Base-by-base conservation (phyloP, 2,888 invertebrate species). In the Mongoloraphidia duomilia region DNA sequence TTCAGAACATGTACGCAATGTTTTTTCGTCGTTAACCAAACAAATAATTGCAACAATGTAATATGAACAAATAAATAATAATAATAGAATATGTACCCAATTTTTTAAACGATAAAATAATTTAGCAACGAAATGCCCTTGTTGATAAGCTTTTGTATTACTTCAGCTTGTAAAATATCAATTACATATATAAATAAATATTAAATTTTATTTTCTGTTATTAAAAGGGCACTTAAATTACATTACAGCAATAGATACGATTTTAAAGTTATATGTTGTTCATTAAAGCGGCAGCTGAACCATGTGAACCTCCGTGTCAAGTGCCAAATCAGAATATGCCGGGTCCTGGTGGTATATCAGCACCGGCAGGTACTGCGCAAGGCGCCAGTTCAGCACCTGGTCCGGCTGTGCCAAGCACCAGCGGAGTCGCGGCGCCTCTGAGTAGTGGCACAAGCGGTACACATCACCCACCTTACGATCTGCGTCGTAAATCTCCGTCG, bases 391-490 rank as follows among this genome's bases (percentile, higher is more conserved):
- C 48, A 17, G 38, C 42, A 63, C 73, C 61, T 66, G 62, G 60
- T 50, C 70, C 61, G 65, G 74, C 76, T 46, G 73, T 61, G 64
- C 72, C 58, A 55, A 59, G 62, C 59, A n/a, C 61, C 61, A 35
- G 53, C 56, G 49, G 70, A 71, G 42, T 70, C 69, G 56, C 69
- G 67, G 61, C 51, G 62, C 60, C 44, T 73, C 74, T 42, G 73
- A 38, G 75, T 50, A 70, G 73, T 54, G 74, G 75, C 55, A 70
- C 72, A 60, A 74, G 76, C 58, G 64, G 68, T 55, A 71, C 61
- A 56, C 90, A 91, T 68, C 89, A 89, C 66, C 87, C 90, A 56
- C 92, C 92, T 2, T 92, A 92, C 65, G 92, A 92, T 67, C 73
- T 92, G 63, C 77, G 92, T 53, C 77, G 91, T 59, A 92, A 92